Conservation (phyloP, 2,888 invertebrate species). For the Xanthia icteritia region DNA sequence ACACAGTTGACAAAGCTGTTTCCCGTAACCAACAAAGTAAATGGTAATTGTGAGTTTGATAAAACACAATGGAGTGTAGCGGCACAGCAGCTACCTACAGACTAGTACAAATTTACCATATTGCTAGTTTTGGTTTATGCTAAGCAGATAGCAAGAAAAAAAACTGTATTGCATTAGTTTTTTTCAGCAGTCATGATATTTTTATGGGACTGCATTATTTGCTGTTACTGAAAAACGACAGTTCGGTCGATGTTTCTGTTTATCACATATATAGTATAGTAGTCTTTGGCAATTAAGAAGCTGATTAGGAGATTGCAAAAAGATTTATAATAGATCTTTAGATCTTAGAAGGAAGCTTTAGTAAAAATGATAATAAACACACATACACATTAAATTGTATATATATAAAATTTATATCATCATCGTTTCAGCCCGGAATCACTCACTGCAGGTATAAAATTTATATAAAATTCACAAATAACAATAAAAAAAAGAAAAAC, state of each 20-base stretch:
- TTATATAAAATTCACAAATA: no score
- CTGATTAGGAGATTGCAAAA: background rate
- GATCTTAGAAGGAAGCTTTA: background rate
- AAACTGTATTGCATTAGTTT: no score
- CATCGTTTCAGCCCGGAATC: no score
- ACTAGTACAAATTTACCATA: background rate
- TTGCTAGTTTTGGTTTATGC: background rate
- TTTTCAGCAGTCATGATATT: background rate
- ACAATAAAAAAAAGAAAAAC: no score
- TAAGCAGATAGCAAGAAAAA: conserved; percentile 6
- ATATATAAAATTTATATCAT: no score
- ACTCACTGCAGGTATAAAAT: background rate
- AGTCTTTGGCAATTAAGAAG: background rate
- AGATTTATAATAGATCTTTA: background rate
- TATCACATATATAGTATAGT: background rate
- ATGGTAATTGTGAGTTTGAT: conserved; percentile 52
- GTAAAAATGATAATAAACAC: background rate
- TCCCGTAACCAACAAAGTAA: conserved; percentile 43
- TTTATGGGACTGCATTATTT: background rate
- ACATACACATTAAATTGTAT: no score
- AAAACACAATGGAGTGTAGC: conserved; percentile 43
- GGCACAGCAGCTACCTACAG: background rate
- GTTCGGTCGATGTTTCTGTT: background rate
- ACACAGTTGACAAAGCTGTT: conserved; percentile 50
- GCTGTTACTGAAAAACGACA: background rate